Evolutionary conservation across 1,140 invertebrate genomes (phyloP).

Genomic region (Brachionus rubens): DNA sequence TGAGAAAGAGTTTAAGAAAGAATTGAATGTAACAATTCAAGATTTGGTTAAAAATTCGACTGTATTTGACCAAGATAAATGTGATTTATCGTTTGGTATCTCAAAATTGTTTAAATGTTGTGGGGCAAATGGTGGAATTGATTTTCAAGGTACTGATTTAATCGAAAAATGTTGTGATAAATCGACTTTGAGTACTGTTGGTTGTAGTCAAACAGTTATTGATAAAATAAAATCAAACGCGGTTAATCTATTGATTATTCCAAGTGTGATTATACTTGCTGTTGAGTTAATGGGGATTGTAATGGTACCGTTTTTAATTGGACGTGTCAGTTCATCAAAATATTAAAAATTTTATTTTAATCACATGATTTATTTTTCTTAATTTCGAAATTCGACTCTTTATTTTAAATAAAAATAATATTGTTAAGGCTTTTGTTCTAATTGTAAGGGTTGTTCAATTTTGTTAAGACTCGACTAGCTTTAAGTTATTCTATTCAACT

Average conservation of each 20-base stretch:
- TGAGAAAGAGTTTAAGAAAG: conserved; percentile 23
- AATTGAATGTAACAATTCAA: conserved; percentile 2
- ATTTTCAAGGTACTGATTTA: conserved; percentile 2
- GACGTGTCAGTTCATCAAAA: background rate
- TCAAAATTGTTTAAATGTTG: conserved; percentile 38
- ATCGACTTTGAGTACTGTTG: background rate
- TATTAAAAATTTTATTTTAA: too few species aligned
- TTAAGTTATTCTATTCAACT: too few species aligned
- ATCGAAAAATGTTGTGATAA: background rate
- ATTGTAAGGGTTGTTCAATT: too few species aligned
- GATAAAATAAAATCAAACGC: conserved; percentile 19
- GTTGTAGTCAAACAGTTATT: conserved; percentile 13
- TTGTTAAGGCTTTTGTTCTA: too few species aligned
- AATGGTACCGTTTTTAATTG: conserved; percentile 1
- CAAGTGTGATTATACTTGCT: conserved; percentile 4
- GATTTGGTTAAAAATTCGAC: background rate
- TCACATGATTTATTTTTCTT: too few species aligned
- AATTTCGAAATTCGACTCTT: too few species aligned
- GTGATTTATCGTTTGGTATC: background rate
- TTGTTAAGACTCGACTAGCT: too few species aligned
- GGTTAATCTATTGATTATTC: background rate
- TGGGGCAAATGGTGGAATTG: background rate
- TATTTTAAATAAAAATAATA: too few species aligned
- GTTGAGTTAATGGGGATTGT: conserved; percentile 1
- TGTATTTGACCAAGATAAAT: background rate